Conservation (phyloP, 2,888 invertebrate species). For the Exocentrus adspersus region DNA sequence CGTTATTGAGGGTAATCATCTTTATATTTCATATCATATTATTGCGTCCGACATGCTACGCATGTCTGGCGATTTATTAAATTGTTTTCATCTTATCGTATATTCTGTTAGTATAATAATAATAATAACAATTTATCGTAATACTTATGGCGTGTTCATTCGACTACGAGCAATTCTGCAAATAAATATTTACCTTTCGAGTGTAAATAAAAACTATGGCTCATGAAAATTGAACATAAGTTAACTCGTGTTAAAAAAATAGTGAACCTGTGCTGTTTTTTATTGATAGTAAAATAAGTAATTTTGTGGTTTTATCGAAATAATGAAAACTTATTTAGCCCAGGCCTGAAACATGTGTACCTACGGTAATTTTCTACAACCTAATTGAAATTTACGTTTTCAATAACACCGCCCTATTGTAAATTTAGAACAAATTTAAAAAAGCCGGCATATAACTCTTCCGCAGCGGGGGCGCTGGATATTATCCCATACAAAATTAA, state of each 20-base stretch:
- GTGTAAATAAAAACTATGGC: too few species aligned
- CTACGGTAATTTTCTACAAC: conserved; percentile 21
- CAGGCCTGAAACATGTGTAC: background rate
- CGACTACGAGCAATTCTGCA: too few species aligned
- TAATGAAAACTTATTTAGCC: too few species aligned
- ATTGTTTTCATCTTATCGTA: conserved; percentile 35
- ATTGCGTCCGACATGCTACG: conserved; percentile 48
- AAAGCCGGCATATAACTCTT: conserved; percentile 43
- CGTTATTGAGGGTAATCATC: conserved; percentile 54
- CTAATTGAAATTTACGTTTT: conserved; percentile 54
- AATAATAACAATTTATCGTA: conserved; percentile 13
- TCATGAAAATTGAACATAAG: too few species aligned
- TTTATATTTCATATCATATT: conserved; percentile 52
- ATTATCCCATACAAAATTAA: conserved; percentile 52
- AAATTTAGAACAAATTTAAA: conserved; percentile 58
- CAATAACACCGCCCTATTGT: conserved; percentile 47
- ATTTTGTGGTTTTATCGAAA: too few species aligned
- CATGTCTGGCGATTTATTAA: conserved; percentile 40
- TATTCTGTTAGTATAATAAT: conserved; percentile 11
- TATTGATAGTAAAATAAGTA: too few species aligned
- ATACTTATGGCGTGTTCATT: conserved; percentile 16
- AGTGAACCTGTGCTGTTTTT: too few species aligned
- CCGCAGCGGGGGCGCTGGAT: conserved; percentile 31
- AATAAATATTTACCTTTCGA: too few species aligned
- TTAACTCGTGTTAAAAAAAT: too few species aligned